Percentiles rank a stretch among this genome's conserved stretches.
Conservation (phyloP, 2,113 vertebrate species). For the Kobus ellipsiprymnus region DNA sequence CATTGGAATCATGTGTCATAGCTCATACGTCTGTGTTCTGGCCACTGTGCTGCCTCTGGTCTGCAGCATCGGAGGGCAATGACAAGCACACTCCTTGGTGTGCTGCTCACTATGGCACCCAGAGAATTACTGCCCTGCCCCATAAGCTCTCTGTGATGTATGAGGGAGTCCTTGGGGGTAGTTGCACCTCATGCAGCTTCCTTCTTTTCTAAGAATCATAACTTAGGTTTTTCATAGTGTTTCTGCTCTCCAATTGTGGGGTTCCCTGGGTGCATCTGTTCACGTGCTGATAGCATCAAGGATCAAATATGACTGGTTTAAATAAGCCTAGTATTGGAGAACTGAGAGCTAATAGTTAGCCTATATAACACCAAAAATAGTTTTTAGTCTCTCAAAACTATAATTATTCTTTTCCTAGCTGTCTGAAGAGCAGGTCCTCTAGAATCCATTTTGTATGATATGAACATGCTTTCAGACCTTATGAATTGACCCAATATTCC, state of each 20-base stretch:
- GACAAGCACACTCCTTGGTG: not conserved
- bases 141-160: not conserved
- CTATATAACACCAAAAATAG: not conserved
- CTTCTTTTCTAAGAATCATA: not conserved
- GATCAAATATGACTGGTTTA: not conserved
- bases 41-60: not conserved
- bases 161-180: not conserved
- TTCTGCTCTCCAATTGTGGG: not conserved
- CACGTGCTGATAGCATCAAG: not conserved
- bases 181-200: not conserved
- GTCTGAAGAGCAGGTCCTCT: not conserved
- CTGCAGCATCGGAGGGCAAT: not conserved
- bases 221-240: not conserved
- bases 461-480: not conserved
- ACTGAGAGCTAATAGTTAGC: not conserved
- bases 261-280: not conserved
- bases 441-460: not conserved
- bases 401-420: not conserved
- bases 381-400: not conserved
- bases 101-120: not conserved
- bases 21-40: not conserved
- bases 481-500: not conserved
- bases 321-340: not conserved
- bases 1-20: not conserved
- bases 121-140: not conserved